These are phyloP conservation scores for Cassiopea xamachana DNA, from an alignment of 30 jellyfish, hydroid and myxozoan genomes.

Conservation along the genomic window DNA sequence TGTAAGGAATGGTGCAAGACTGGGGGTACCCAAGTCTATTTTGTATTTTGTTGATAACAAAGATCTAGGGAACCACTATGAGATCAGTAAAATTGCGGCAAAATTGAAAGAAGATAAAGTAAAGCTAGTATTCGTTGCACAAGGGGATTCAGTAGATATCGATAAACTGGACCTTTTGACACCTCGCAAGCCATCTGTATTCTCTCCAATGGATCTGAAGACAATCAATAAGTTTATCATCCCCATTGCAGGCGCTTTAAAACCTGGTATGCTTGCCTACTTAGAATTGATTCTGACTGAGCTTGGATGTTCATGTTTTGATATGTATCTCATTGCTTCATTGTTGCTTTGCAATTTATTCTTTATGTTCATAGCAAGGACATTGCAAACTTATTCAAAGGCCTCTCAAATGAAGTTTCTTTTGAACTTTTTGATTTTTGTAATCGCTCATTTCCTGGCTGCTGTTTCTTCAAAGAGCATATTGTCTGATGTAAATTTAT, in stretches of 20 bases:
- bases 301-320: not conserved
- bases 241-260: constrained; percentile 65
- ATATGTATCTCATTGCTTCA: too few relatives aligned
- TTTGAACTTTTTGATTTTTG: too few relatives aligned
- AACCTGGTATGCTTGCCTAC: constrained; percentile 64
- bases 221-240: constrained; percentile 10
- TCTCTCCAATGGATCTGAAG: constrained; percentile 81
- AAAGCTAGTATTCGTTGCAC: constrained; percentile 70
- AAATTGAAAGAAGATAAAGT: constrained; percentile 73
- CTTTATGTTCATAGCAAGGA: too few relatives aligned
- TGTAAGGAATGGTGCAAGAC: constrained; percentile 78
- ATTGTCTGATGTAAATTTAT: too few relatives aligned
- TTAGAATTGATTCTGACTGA: not conserved
- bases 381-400: too few relatives aligned
- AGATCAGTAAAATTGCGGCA: constrained; percentile 64
- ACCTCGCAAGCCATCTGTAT: constrained; percentile 37
- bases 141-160: constrained; percentile 52
- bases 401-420: too few relatives aligned
- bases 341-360: too few relatives aligned
- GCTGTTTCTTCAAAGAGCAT: too few relatives aligned
- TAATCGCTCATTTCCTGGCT: too few relatives aligned
- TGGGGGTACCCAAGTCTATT: constrained; percentile 74
- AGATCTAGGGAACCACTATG: constrained; percentile 31
- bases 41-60: constrained; percentile 76
- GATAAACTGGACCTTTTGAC: constrained; percentile 36